These are phyloP conservation scores for Meloidogyne exigua DNA, from an alignment of 1,140 invertebrate species.

Conservation along the genomic window DNA sequence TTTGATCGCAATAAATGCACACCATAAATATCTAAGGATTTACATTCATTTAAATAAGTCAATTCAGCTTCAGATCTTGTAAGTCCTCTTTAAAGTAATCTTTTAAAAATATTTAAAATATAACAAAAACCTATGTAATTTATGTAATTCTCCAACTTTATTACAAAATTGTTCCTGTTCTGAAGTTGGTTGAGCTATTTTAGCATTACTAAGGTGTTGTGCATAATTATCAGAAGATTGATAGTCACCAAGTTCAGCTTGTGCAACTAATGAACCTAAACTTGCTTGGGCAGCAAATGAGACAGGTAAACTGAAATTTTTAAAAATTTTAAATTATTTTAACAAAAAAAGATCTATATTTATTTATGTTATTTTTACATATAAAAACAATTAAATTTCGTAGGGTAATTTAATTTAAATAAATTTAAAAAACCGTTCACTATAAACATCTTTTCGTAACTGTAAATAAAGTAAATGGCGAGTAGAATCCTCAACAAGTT, in stretches of 20 bases:
- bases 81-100: constrained; percentile 70
- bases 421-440: constrained; percentile 71
- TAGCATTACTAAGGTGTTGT: constrained; percentile 80
- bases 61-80: constrained; percentile 86
- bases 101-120: background rate
- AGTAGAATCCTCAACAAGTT: constrained; percentile 92
- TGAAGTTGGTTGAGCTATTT: constrained; percentile 80
- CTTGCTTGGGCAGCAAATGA: constrained; percentile 94
- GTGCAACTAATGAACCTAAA: constrained; percentile 91
- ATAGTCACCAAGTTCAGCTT: constrained; percentile 94
- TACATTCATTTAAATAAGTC: constrained; percentile 87
- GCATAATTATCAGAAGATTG: constrained; percentile 75
- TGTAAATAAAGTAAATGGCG: constrained; percentile 92
- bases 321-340: too few species aligned
- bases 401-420: too few species aligned
- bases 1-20: constrained; percentile 38
- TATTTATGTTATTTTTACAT: too few species aligned
- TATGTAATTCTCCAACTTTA: constrained; percentile 86
- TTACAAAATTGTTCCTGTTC: constrained; percentile 85
- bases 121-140: constrained; percentile 75
- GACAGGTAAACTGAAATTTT: constrained; percentile 77
- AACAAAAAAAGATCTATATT: too few species aligned
- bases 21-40: constrained; percentile 84
- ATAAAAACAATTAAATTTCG: too few species aligned
- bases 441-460: constrained; percentile 86